These are phyloP conservation scores for Drosophila borealis DNA, from an alignment of 2,888 invertebrate species.

Conservation along the genomic window DNA sequence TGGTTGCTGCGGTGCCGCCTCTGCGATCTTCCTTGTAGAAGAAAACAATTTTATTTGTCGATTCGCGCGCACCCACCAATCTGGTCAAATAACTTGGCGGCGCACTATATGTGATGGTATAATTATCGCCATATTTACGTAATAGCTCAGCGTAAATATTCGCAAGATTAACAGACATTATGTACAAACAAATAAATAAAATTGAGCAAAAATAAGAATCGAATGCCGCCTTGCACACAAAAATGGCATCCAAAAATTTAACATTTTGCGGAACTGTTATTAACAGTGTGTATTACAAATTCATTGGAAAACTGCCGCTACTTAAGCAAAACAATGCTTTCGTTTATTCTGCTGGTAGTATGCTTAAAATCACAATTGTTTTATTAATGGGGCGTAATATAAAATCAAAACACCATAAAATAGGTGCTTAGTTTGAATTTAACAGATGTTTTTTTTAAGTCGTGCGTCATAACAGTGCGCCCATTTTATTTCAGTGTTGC, in stretches of 20 bases:
- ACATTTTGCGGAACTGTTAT: constrained; percentile 29
- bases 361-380: too few species aligned
- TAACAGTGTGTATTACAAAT: constrained; percentile 9
- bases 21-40: constrained; percentile 70
- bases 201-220: not conserved
- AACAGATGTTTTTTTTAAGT: not conserved
- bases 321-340: not conserved
- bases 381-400: too few species aligned
- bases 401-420: not conserved
- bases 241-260: constrained; percentile 28
- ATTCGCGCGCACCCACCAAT: constrained; percentile 61
- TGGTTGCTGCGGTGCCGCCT: constrained; percentile 13
- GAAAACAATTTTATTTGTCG: constrained; percentile 68
- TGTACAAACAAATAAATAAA: constrained; percentile 2
- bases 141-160: constrained; percentile 81
- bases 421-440: not conserved
- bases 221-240: constrained; percentile 1
- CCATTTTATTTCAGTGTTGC: constrained; percentile 9
- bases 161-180: constrained; percentile 77
- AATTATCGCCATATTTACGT: constrained; percentile 69
- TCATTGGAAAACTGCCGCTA: constrained; percentile 4
- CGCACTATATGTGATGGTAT: constrained; percentile 67
- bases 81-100: constrained; percentile 74
- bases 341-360: too few species aligned
- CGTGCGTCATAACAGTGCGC: not conserved